These are phyloP conservation scores for Saxidomus purpurata DNA, from an alignment of 1,140 invertebrate genomes.

Conservation along the genomic window DNA sequence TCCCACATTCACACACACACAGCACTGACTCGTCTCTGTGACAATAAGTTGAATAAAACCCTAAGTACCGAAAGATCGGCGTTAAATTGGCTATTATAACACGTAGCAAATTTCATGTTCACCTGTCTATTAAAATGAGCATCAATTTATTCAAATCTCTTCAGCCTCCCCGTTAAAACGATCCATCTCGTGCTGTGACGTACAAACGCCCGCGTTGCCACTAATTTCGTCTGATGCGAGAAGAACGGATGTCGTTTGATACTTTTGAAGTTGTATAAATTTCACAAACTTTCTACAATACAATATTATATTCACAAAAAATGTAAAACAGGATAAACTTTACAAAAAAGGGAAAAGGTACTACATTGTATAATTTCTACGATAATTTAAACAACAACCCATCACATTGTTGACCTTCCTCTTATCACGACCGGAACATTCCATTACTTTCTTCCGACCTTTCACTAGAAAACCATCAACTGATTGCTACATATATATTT, in stretches of 20 bases:
- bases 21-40: neutral
- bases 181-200: conserved; percentile 48
- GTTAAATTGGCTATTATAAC: conserved; percentile 46
- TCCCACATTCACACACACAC: conserved; percentile 4
- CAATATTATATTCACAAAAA: conserved; percentile 17
- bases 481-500: too few species aligned
- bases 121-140: conserved; percentile 30
- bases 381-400: too few species aligned
- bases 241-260: conserved; percentile 11
- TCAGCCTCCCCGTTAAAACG: conserved; percentile 34
- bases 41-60: conserved; percentile 28
- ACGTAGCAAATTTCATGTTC: conserved; percentile 34
- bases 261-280: conserved; percentile 27
- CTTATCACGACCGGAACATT: too few species aligned
- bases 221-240: conserved; percentile 14
- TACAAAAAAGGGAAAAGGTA: too few species aligned
- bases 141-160: conserved; percentile 31
- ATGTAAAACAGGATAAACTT: neutral
- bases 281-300: neutral
- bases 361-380: too few species aligned
- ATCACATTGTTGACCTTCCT: too few species aligned
- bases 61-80: conserved; percentile 29
- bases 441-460: too few species aligned
- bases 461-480: too few species aligned
- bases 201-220: conserved; percentile 47